These are phyloP conservation scores for Eupithecia tripunctaria DNA, from an alignment of 2,888 invertebrate genomes.

Conservation along the genomic window DNA sequence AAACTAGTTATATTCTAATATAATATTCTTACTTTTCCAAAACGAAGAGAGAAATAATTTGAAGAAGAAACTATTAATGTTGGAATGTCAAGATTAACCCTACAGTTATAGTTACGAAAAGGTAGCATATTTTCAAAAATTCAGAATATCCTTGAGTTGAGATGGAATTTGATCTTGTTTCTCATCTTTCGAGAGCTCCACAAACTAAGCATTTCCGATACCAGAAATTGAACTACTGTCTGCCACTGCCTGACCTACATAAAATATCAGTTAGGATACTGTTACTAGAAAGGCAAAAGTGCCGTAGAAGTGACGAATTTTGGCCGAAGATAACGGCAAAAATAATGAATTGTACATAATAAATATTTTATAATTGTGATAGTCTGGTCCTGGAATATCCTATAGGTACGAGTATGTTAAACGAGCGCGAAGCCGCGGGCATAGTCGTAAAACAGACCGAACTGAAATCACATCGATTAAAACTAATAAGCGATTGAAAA, in stretches of 20 bases:
- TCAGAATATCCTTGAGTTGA: not conserved
- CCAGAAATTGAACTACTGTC: not conserved
- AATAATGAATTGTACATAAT: not conserved
- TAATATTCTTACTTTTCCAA: not conserved
- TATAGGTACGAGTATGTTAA: not conserved
- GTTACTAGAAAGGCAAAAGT: no score
- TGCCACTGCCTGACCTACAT: not conserved
- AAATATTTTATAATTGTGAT: no score
- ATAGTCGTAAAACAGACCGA: not conserved
- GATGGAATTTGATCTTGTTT: not conserved
- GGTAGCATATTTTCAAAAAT: not conserved
- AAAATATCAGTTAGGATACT: not conserved
- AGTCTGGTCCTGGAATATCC: not conserved
- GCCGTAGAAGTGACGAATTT: not conserved
- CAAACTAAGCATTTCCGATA: not conserved
- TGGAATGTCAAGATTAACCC: not conserved
- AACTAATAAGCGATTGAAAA: not conserved
- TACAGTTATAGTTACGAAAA: not conserved
- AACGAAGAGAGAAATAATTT: not conserved
- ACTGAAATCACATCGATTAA: not conserved
- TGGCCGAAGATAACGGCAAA: not conserved
- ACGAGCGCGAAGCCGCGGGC: not conserved
- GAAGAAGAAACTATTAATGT: not conserved
- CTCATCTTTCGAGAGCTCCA: not conserved
- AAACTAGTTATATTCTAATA: no score